Evolutionary conservation across 2,113 vertebrate species (phyloP).

Genomic region (Gadus macrocephalus): DNA sequence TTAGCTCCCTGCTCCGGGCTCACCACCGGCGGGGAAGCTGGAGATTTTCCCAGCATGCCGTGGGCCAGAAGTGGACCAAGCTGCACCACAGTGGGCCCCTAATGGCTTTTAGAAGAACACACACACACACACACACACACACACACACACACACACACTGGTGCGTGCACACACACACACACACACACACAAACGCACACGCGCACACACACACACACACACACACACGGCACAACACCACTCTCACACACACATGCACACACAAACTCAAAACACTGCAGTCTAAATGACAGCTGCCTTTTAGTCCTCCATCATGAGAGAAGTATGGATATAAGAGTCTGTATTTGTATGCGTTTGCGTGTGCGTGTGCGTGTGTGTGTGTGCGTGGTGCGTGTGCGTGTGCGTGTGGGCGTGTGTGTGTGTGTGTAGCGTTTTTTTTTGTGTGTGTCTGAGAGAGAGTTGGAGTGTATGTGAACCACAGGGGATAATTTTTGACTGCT

Average conservation of each 20-base stretch:
- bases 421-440: not conserved
- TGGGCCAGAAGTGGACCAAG: constrained; percentile 13
- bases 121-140: constrained; percentile 5
- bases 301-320: not conserved
- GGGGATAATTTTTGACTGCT: not conserved
- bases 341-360: not conserved
- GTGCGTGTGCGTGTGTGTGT: constrained; percentile 1
- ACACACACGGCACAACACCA: too few relatives aligned
- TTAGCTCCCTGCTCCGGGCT: not conserved
- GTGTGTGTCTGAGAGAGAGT: not conserved
- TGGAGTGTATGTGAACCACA: not conserved
- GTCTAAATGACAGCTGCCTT: constrained; percentile 7
- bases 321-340: not conserved
- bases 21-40: not conserved
- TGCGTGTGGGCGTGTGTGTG: constrained; percentile 5
- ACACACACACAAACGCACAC: not conserved
- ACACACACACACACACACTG: not conserved
- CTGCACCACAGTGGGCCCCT: constrained; percentile 3
- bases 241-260: not conserved
- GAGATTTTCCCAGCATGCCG: constrained; percentile 11
- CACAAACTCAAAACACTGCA: not conserved
- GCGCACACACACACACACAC: constrained; percentile 2
- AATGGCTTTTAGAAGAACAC: not conserved
- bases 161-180: not conserved
- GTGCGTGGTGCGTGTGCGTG: not conserved